Percentiles rank a stretch among this genome's conserved stretches.
Conservation (phyloP, 1,140 invertebrate genomes). For the Homalodisca vitripennis region DNA sequence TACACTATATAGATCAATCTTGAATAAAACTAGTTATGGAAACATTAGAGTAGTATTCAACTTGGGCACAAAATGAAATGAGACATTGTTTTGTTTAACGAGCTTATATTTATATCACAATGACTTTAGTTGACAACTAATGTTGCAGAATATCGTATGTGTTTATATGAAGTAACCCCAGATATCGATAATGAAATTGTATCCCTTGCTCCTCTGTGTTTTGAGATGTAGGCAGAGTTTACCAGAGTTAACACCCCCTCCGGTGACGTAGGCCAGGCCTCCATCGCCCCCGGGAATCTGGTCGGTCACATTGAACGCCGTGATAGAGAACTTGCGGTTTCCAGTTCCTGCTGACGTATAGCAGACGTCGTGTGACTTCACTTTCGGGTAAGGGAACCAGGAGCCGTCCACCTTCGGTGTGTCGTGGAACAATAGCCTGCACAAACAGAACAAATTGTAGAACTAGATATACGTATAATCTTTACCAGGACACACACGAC, state of each 20-base stretch:
- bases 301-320: constrained; percentile 10
- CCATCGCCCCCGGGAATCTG: background rate
- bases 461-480: no score
- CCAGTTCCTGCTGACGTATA: background rate
- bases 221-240: constrained; percentile 13
- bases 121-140: no score
- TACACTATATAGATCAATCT: no score
- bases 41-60: no score
- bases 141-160: no score
- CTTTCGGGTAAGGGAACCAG: background rate
- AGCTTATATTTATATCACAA: no score
- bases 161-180: constrained; percentile 4
- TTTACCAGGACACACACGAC: no score
- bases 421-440: constrained; percentile 5
- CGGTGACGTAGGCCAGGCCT: background rate
- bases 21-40: no score
- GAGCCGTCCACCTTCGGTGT: background rate
- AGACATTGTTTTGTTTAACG: no score
- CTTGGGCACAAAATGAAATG: no score
- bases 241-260: background rate
- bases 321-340: constrained; percentile 2
- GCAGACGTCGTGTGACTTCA: constrained; percentile 11
- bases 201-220: background rate
- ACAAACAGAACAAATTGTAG: no score
- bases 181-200: constrained; percentile 9